Percentiles rank a stretch among this genome's conserved stretches.
These are phyloP conservation scores for Hofmannophila pseudospretella DNA, from an alignment of 2,888 invertebrate genomes.

Conservation along the genomic window DNA sequence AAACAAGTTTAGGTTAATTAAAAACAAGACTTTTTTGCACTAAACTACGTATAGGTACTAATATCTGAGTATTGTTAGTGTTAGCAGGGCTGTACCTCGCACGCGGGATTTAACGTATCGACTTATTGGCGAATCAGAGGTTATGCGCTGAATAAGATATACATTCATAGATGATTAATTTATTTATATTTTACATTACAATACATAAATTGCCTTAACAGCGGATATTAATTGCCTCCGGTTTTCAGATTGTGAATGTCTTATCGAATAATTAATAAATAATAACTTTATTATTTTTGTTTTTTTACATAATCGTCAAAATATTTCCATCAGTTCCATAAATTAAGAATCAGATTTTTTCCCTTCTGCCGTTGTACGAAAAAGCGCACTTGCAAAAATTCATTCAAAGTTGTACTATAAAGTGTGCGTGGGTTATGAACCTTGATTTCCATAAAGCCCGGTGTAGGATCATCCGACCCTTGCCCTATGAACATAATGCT, in stretches of 20 bases:
- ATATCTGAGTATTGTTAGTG: constrained; percentile 35
- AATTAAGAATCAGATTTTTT: too few species aligned
- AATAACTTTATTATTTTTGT: constrained; percentile 52
- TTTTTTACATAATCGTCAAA: too few species aligned
- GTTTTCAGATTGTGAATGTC: constrained; percentile 69
- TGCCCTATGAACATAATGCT: too few species aligned
- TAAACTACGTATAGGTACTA: constrained; percentile 36
- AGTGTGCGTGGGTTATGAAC: too few species aligned
- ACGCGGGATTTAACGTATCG: constrained; percentile 32
- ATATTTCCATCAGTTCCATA: too few species aligned
- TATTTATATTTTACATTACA: constrained; percentile 68
- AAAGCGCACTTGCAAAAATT: too few species aligned
- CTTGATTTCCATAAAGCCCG: too few species aligned
- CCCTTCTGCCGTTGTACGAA: too few species aligned
- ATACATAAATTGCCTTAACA: constrained; percentile 67
- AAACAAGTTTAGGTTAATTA: constrained; percentile 47
- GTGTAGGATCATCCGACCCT: too few species aligned
- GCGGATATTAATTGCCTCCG: constrained; percentile 62
- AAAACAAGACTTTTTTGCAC: constrained; percentile 51
- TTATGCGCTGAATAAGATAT: constrained; percentile 50
- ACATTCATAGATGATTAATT: constrained; percentile 54
- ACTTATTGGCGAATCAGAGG: constrained; percentile 50
- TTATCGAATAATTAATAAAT: constrained; percentile 69
- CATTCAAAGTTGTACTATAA: too few species aligned
- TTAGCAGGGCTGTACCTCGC: constrained; percentile 38